Conservation (phyloP, 2,797 vertebrate species). For the Argyrosomus regius region DNA sequence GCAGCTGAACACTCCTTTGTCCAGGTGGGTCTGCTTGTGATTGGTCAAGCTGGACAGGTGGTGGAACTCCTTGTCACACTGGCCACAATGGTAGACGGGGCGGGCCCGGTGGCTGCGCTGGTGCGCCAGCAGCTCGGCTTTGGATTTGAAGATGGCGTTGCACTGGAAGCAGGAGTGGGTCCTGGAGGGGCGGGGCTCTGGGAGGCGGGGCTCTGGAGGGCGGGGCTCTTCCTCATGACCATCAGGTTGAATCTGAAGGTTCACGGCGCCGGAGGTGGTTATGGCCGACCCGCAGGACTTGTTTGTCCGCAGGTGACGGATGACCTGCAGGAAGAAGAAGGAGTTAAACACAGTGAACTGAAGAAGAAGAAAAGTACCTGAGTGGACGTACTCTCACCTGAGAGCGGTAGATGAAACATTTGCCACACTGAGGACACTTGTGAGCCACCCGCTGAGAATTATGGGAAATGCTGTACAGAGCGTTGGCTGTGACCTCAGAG, state of each 20-base stretch:
- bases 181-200: conserved; percentile 21
- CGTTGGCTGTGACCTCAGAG: conserved; percentile 38
- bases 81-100: conserved; percentile 75
- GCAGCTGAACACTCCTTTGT: conserved; percentile 63
- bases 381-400: conserved; percentile 62
- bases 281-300: conserved; percentile 53
- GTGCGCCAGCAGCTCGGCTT: conserved; percentile 74
- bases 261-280: accelerated
- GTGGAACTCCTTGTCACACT: conserved; percentile 77
- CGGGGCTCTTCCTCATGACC: conserved; percentile 4
- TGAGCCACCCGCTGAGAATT: conserved; percentile 80
- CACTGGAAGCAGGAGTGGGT: conserved; percentile 81
- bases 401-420: conserved; percentile 83
- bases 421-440: conserved; percentile 81
- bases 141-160: conserved; percentile 61
- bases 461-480: conserved; percentile 66
- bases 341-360: not conserved
- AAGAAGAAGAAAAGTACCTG: too few species aligned
- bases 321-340: conserved; percentile 58
- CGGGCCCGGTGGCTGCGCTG: conserved; percentile 75
- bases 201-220: not conserved
- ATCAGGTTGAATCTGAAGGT: not conserved
- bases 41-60: conserved; percentile 80
- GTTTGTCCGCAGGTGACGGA: conserved; percentile 81
- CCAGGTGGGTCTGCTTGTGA: conserved; percentile 79